Base-by-base conservation (phyloP, 1,140 invertebrate species). In the Heterodera schachtii region DNA sequence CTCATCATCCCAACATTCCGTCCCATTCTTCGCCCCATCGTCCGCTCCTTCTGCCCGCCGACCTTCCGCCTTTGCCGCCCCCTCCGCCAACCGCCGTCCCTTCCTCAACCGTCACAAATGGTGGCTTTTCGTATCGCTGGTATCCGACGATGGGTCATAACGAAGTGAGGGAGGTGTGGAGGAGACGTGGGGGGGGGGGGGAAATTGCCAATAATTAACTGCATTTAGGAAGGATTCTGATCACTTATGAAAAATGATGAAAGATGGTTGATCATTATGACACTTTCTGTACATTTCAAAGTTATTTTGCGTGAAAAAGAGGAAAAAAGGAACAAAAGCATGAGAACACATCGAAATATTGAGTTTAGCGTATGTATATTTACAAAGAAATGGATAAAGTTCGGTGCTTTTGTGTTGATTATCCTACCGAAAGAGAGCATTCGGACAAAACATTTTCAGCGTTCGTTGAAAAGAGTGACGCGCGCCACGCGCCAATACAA, bases 401-500 rank as follows among this genome's bases (percentile, higher is more conserved):
- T 31, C 31, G 31, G 31, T 31, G 31, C 31, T 31, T 31, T 31
- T 31, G 31, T 31, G 31, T 31, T 31, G 31, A 31, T 31, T 31
- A 31, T 31, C 31, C 31, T 31, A 31, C 31, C 31, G 31, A 31
- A 31, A 31, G 31, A 31, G 31, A 31, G 31, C 31, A 31, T 52
- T 8, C 49, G 49, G 49, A 6, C 49, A 52, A 52, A 13, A 71
- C 0, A 9, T 9, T 16, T 71, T 71, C 21, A 71, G 5, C 44
- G 44, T 41, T 71, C 69, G 1, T 71, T 71, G 69, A 71, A 71
- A 6, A 71, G 43, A 19, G 69, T 71, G 69, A 71, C 44, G 49
- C 66, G 78, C n/a, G n/a, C 41, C 21, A 70, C 69, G 49, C 75
- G 60, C 60, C 47, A 70, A 66, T 70, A 70, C 19, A 78, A 41